These are phyloP conservation scores for Taeniopygia guttata DNA, from an alignment of 2,797 vertebrate species.

Conservation along the genomic window DNA sequence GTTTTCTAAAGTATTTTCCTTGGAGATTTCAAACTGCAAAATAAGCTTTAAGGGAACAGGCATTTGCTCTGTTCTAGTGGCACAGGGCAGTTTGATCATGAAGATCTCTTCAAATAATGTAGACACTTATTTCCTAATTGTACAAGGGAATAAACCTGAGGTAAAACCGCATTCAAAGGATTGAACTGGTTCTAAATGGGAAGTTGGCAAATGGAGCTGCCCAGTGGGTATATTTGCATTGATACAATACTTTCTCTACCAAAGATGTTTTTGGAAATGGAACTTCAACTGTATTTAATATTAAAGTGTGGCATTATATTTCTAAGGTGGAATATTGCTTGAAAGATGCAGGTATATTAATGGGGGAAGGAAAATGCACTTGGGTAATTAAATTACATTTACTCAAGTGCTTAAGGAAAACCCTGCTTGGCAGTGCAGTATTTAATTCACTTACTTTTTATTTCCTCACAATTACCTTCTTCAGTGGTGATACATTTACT, in stretches of 20 bases:
- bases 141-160: neutral
- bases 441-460: neutral
- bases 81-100: neutral
- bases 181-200: neutral
- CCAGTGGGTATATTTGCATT: neutral
- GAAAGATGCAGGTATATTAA: neutral
- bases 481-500: neutral
- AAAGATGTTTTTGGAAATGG: neutral
- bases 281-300: neutral
- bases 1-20: neutral
- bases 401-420: neutral
- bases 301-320: neutral
- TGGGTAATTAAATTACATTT: neutral
- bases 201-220: neutral
- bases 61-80: neutral
- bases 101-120: neutral
- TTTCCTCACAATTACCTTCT: neutral
- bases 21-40: neutral
- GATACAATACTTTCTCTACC: neutral
- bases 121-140: neutral
- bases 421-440: neutral
- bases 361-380: neutral
- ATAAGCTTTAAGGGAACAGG: neutral
- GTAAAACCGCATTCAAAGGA: neutral
- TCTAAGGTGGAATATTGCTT: neutral